Base-by-base conservation (phyloP, 2,888 invertebrate genomes). In the Spodoptera littoralis region DNA sequence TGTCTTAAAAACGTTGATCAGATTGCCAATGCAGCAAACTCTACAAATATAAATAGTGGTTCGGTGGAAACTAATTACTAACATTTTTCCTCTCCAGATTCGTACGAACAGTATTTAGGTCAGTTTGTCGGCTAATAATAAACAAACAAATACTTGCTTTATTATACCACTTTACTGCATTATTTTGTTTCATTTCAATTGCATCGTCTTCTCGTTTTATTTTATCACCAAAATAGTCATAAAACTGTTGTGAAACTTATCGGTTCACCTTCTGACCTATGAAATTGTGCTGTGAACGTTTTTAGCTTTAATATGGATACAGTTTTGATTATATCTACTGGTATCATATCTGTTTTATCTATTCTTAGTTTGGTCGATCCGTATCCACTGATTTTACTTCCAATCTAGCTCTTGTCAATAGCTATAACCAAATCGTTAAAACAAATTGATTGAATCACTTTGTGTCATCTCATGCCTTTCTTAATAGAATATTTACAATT, bases 191-290 rank as follows among this genome's bases (percentile, higher is more conserved):
- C 52, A 48, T 67, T 73, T 72, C 70, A 56, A 84, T 77, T 78
- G 60, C 76, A 73, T 66, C 70, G 59, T 76, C 71, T 73, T 75
- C 77, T 27, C 9, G 9, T 36, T 36, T 77, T 74, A 65, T 76
- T 81, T 85, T 84, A 85, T 85, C 79, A 63, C 79, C 62, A 30
- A 24, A 53, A 51, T 24, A 53, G 79, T 84, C 78, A 60, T 87
- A 84, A 87, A 88, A 81, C 78, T 88, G 85, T 87, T 88, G 84
- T 84, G 80, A 78, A 81, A 80, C 83, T 77, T 74, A 88, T 87
- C 84, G 72, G 52, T 77, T 85, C 86, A 88, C 84, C 88, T 87
- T 70, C 73, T 79, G 82, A 87, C 87, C 77, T 63, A 44, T 57
- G 70, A 70, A 77, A 78, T 65, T 55, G 76, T 72, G 73, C 69